Evolutionary conservation across 2,797 vertebrate genomes (phyloP).

Genomic region (Myotis pilosus): DNA sequence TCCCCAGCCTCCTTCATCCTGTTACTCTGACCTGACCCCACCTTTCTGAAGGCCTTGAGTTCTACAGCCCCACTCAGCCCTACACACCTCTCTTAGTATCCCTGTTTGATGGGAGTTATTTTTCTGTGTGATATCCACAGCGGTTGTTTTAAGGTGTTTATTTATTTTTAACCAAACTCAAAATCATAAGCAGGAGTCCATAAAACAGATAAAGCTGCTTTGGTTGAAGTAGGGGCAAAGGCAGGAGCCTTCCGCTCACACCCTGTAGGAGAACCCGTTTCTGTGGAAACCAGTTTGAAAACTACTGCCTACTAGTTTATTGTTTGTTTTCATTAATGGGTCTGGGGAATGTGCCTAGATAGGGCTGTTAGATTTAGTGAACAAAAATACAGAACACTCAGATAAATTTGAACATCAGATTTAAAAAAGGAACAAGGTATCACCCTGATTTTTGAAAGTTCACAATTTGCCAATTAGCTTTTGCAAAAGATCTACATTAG

Average conservation of each 20-base stretch:
- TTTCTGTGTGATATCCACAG: neutral
- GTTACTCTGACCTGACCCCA: neutral
- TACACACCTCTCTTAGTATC: neutral
- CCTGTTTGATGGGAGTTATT: neutral
- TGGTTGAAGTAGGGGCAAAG: neutral
- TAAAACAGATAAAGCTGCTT: neutral
- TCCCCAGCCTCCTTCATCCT: neutral
- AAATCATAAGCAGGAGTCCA: neutral
- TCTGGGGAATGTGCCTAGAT: neutral
- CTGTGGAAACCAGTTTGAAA: constrained; percentile 28
- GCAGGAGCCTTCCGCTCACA: neutral
- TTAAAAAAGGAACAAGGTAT: neutral
- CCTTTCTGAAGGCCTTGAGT: neutral
- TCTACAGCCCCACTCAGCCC: neutral
- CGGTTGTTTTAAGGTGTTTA: neutral
- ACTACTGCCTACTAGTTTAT: neutral
- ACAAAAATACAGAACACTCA: neutral
- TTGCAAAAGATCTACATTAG: neutral
- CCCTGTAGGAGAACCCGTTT: neutral
- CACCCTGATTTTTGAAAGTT: neutral
- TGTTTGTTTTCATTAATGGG: neutral
- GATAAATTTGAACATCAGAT: constrained; percentile 36
- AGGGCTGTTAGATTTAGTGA: neutral
- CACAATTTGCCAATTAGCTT: neutral
- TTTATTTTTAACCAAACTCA: neutral